Conservation (phyloP, 2,888 invertebrate genomes). For the Aphidius colemani region DNA sequence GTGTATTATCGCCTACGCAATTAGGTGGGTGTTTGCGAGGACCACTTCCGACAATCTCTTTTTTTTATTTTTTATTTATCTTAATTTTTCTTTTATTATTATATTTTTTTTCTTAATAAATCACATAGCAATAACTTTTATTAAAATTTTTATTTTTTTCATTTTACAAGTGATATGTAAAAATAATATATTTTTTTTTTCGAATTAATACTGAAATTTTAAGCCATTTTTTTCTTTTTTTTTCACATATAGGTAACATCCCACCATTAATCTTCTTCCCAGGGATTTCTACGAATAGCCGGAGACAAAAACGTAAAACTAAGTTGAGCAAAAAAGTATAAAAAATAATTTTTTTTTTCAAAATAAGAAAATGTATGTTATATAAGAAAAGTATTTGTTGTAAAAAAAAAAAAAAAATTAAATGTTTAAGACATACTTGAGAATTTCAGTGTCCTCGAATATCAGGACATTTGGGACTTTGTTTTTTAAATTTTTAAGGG, state of each 20-base stretch:
- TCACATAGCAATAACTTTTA: conserved; percentile 18
- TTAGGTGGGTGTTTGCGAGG: conserved; percentile 17
- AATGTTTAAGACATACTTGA: too few relatives aligned
- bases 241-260: conserved; percentile 13
- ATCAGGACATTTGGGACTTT: too few relatives aligned
- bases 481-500: too few relatives aligned
- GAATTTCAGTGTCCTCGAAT: too few relatives aligned
- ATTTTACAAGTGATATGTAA: conserved; percentile 6
- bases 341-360: too few relatives aligned
- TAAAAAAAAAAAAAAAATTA: too few relatives aligned
- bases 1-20: conserved; percentile 12
- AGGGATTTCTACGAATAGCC: conserved; percentile 24
- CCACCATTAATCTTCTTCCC: conserved; percentile 18
- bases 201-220: background rate
- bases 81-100: conserved; percentile 9
- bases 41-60: conserved; percentile 16
- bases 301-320: conserved; percentile 11
- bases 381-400: too few relatives aligned
- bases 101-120: conserved; percentile 2
- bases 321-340: too few relatives aligned
- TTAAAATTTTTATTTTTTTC: too few relatives aligned
- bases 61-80: conserved; percentile 7
- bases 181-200: conserved; percentile 17
- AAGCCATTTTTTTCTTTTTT: conserved; percentile 4
- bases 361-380: too few relatives aligned